These are phyloP conservation scores for Neotragus moschatus DNA, from an alignment of 2,113 vertebrate genomes.

Conservation along the genomic window DNA sequence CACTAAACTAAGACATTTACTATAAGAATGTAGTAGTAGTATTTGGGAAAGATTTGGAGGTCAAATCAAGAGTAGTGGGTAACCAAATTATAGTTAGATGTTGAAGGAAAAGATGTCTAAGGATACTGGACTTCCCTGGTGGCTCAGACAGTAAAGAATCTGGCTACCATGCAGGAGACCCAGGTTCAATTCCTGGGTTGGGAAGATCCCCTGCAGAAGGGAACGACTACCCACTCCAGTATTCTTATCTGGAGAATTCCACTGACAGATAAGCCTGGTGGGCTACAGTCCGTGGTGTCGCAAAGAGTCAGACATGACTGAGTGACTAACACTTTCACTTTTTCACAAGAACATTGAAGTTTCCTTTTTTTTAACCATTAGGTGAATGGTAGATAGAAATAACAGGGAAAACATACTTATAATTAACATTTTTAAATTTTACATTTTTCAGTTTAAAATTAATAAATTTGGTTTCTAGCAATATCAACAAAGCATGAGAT, in stretches of 20 bases:
- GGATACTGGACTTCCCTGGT: background rate
- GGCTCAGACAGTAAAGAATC: background rate
- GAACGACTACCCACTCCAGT: background rate
- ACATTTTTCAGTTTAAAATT: background rate
- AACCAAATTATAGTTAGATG: background rate
- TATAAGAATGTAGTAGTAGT: background rate
- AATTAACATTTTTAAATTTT: conserved; percentile 18
- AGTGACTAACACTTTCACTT: background rate
- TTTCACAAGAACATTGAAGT: background rate
- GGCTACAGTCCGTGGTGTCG: background rate
- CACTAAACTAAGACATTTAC: background rate
- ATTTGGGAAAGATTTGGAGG: background rate
- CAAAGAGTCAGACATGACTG: background rate
- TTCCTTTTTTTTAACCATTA: no score
- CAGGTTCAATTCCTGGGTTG: background rate
- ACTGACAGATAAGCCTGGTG: background rate
- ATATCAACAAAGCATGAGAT: background rate
- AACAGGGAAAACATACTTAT: background rate
- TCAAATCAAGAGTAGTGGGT: background rate
- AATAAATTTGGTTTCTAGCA: background rate
- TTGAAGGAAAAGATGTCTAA: background rate
- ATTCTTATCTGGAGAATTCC: background rate
- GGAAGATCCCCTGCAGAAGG: background rate
- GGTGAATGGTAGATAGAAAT: background rate
- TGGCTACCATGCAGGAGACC: background rate